Conservation (phyloP, 2,797 vertebrate species). For the Holocentrus rufus region DNA sequence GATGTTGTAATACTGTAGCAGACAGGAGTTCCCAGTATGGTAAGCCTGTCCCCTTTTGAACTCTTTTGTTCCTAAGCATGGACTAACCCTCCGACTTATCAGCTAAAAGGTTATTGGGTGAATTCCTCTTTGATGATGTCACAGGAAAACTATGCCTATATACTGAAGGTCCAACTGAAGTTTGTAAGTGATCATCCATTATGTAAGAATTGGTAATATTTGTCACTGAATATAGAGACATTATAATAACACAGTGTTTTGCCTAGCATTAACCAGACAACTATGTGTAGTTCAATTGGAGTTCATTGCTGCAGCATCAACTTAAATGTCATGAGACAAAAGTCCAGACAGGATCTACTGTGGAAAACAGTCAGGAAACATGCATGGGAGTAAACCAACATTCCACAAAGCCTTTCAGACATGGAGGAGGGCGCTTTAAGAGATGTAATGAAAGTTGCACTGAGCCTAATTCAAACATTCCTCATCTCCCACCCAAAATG, state of each 20-base stretch:
- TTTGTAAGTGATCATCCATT: not conserved
- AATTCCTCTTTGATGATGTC: conserved; percentile 23
- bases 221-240: not conserved
- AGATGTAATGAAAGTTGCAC: conserved; percentile 48
- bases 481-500: conserved; percentile 46
- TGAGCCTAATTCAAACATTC: conserved; percentile 48
- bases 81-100: conserved; percentile 3
- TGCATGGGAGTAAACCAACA: conserved; percentile 67
- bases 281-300: conserved; percentile 31
- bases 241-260: not conserved
- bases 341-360: conserved; percentile 28
- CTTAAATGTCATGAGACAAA: conserved; percentile 23
- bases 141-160: not conserved
- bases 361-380: conserved; percentile 55
- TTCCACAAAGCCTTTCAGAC: conserved; percentile 59
- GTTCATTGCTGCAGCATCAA: conserved; percentile 30
- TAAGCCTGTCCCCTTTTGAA: conserved; percentile 27
- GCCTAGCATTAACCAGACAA: not conserved
- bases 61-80: conserved; percentile 20
- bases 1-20: conserved; percentile 8
- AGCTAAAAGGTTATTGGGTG: not conserved
- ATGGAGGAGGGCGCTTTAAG: conserved; percentile 47
- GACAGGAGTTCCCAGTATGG: conserved; percentile 16
- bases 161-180: not conserved
- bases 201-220: not conserved